Evolutionary conservation across 2,888 invertebrate genomes (phyloP).

Genomic region (Netelia melanura): DNA sequence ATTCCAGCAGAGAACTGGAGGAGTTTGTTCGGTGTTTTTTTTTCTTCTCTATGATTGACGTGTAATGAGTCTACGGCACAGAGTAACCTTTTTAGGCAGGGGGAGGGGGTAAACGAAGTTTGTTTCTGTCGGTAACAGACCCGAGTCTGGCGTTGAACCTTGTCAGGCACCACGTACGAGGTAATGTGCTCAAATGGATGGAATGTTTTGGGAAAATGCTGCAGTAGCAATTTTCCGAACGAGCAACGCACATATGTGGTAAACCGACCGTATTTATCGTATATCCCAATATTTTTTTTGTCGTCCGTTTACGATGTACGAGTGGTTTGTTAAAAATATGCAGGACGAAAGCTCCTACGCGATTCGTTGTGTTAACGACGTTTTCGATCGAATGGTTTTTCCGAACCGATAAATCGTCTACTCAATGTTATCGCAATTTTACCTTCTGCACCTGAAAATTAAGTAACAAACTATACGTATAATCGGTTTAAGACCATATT

Average conservation of each 20-base stretch:
- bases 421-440: neutral
- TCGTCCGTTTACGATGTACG: neutral
- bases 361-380: neutral
- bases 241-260: neutral
- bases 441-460: too few relatives aligned
- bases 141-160: neutral
- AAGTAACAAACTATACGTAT: too few relatives aligned
- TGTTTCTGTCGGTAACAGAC: neutral
- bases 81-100: neutral
- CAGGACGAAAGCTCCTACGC: neutral
- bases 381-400: neutral
- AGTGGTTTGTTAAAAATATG: neutral
- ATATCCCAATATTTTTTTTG: neutral
- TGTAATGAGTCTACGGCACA: slow-evolving; percentile 16
- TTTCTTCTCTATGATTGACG: neutral
- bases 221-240: neutral
- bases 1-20: neutral
- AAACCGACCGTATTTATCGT: neutral
- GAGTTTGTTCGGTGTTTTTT: neutral
- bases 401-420: neutral
- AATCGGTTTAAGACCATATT: too few relatives aligned
- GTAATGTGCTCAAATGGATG: neutral
- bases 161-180: neutral
- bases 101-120: neutral
- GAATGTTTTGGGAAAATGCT: neutral